Conservation (phyloP, 2,797 vertebrate species). For the Podargus strigoides region DNA sequence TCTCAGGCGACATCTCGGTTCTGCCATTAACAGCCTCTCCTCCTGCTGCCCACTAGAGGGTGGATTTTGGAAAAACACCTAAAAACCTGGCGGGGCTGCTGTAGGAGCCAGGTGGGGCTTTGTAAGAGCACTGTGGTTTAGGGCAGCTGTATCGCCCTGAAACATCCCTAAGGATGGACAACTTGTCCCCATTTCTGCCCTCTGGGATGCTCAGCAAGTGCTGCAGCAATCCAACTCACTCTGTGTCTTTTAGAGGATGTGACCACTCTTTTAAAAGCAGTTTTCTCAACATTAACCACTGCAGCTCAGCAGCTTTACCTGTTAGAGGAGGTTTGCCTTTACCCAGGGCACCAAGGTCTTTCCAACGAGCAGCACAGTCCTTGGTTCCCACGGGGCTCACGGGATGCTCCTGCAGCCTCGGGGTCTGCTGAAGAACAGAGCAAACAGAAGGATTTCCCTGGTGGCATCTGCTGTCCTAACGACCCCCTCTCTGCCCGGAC, state of each 20-base stretch:
- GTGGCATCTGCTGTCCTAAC: not conserved
- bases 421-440: not conserved
- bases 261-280: not conserved
- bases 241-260: not conserved
- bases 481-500: not conserved
- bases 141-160: not conserved
- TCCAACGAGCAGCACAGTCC: not conserved
- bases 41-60: not conserved
- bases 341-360: not conserved
- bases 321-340: not conserved
- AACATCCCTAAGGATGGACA: not conserved
- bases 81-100: not conserved
- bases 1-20: fast-evolving
- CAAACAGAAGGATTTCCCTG: not conserved
- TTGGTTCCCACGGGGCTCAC: not conserved
- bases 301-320: not conserved
- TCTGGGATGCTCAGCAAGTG: not conserved
- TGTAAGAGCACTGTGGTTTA: not conserved
- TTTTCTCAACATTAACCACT: not conserved
- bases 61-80: not conserved
- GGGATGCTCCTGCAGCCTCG: not conserved
- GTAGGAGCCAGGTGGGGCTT: not conserved
- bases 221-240: not conserved
- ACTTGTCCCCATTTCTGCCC: not conserved
- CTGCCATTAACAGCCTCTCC: not conserved